These are phyloP conservation scores for Andrena haemorrhoa DNA, from an alignment of 2,888 invertebrate genomes.

Conservation along the genomic window DNA sequence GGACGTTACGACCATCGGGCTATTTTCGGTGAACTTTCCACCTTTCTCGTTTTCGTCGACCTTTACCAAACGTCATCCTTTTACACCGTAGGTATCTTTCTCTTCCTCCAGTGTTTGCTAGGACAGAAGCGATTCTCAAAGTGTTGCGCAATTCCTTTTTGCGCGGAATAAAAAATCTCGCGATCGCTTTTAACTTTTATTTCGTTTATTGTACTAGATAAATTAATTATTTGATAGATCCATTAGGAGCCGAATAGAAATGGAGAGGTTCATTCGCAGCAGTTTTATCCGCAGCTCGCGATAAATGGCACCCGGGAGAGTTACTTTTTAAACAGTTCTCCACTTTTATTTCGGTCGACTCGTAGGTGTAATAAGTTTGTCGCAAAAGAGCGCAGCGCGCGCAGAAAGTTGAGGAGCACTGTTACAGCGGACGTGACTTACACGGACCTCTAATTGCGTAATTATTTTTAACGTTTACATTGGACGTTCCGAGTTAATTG, in stretches of 20 bases:
- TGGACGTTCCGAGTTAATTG: constrained; percentile 3
- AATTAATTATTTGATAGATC: no score
- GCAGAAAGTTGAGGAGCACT: background rate
- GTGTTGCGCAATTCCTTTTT: background rate
- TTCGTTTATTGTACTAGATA: no score
- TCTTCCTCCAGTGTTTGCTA: background rate
- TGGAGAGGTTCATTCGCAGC: no score
- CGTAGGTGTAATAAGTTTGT: background rate
- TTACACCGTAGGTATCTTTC: background rate
- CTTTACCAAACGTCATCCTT: constrained; percentile 19
- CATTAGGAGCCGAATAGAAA: no score
- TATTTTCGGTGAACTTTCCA: constrained; percentile 50
- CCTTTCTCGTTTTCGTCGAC: constrained; percentile 43
- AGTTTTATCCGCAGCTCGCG: no score
- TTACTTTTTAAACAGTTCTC: no score
- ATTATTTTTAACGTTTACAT: constrained; percentile 12
- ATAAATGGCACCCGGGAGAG: no score
- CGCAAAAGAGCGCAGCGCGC: background rate
- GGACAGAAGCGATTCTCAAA: background rate
- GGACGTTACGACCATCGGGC: constrained; percentile 38
- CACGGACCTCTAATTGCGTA: constrained; percentile 6
- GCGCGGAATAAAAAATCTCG: no score
- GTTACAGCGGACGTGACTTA: background rate
- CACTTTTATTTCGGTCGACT: no score
- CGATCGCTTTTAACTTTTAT: no score